phyloP scores from a whole-genome alignment of 2,797 vertebrate species.

The Lepilemur ruficaudatus region DNA sequence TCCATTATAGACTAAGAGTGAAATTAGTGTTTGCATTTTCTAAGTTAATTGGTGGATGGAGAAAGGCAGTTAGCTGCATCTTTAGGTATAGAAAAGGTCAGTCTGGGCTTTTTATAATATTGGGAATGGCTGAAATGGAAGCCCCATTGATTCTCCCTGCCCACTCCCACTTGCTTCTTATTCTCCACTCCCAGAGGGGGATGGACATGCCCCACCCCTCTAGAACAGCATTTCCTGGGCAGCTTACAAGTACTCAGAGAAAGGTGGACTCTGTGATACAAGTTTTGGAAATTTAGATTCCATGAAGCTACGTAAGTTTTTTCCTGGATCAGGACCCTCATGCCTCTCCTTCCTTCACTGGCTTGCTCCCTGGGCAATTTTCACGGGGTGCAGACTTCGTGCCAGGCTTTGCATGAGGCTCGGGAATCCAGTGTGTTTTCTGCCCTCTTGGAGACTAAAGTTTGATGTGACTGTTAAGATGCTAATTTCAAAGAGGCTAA shows the following conservation, averaged over 20 bases:
- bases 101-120: background rate
- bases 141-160: background rate
- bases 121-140: background rate
- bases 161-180: background rate
- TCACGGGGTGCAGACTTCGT: too few relatives aligned
- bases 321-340: background rate
- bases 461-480: background rate
- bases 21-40: background rate
- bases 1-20: background rate
- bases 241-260: background rate
- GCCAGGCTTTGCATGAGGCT: background rate
- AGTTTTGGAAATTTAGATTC: background rate
- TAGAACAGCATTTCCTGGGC: background rate
- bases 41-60: background rate
- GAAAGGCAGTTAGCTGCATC: background rate
- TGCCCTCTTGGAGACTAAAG: background rate
- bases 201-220: background rate
- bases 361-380: background rate
- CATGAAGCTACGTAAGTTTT: too few relatives aligned
- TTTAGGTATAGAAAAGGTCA: background rate
- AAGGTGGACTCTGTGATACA: background rate
- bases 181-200: too few relatives aligned
- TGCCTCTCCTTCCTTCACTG: background rate
- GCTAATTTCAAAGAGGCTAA: background rate
- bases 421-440: background rate